Conservation (phyloP, 2,113 vertebrate species). For the Lasiurus borealis region DNA sequence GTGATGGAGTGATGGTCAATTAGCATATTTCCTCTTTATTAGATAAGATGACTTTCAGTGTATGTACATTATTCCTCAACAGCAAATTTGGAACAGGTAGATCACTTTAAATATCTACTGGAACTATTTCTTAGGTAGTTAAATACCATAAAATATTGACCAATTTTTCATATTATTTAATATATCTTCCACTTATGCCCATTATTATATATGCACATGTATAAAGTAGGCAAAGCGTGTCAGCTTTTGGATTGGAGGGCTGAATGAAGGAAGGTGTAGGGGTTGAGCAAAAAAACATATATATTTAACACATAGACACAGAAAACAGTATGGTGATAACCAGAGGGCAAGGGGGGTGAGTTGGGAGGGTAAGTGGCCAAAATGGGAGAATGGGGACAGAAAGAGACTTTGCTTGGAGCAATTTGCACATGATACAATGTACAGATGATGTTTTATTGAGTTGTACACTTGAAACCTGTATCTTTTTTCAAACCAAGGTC, state of each 20-base stretch:
- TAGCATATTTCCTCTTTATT: too few relatives aligned
- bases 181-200: background rate
- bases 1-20: too few relatives aligned
- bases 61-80: constrained; percentile 20
- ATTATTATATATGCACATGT: background rate
- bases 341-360: background rate
- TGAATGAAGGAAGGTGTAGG: too few relatives aligned
- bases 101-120: constrained; percentile 14
- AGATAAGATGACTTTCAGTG: background rate
- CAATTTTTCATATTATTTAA: background rate
- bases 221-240: background rate
- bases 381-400: too few relatives aligned
- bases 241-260: background rate
- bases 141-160: background rate
- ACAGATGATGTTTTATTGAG: too few relatives aligned
- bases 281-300: too few relatives aligned
- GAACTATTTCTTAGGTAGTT: background rate
- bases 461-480: too few relatives aligned
- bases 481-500: background rate
- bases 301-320: too few relatives aligned
- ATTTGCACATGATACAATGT: too few relatives aligned
- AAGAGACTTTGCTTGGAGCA: too few relatives aligned
- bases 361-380: too few relatives aligned
- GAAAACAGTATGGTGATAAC: too few relatives aligned
- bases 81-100: background rate